These are phyloP conservation scores for Sphenopsis melanotis DNA, from an alignment of 2,797 vertebrate genomes.

Conservation along the genomic window DNA sequence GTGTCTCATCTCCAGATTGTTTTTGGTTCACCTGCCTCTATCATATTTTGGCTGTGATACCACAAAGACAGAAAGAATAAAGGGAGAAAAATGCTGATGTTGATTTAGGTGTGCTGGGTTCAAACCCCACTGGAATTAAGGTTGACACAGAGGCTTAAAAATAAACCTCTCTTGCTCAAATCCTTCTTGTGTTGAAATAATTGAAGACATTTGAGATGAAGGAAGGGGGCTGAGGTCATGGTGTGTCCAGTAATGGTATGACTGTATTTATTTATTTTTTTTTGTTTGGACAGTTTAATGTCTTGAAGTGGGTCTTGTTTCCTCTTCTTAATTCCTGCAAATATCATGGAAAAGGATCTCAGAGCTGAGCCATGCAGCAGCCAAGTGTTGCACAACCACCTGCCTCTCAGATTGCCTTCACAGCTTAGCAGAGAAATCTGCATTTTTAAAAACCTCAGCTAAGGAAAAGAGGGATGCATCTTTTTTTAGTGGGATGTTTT, in stretches of 20 bases:
- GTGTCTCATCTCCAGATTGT: not conserved
- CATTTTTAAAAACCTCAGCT: not conserved
- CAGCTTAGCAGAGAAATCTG: not conserved
- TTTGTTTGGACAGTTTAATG: constrained; percentile 38
- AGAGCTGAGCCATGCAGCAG: not conserved
- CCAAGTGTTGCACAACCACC: constrained; percentile 53
- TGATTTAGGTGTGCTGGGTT: not conserved
- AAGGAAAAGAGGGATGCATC: not conserved
- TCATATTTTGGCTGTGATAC: not conserved
- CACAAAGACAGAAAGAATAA: not conserved
- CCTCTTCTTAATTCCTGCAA: constrained; percentile 54
- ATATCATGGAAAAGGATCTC: not conserved
- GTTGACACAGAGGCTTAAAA: constrained; percentile 8
- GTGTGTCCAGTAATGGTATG: constrained; percentile 5
- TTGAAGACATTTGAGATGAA: not conserved
- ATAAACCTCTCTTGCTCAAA: constrained; percentile 14
- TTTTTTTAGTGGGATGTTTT: not conserved
- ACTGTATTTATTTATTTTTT: not conserved
- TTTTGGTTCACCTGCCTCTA: not conserved
- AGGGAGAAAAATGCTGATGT: not conserved
- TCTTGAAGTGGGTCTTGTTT: constrained; percentile 52
- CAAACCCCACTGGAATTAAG: not conserved
- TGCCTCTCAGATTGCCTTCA: not conserved
- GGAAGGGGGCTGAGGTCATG: constrained; percentile 7
- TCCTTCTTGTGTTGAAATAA: constrained; percentile 15